These are phyloP conservation scores for Argyra leucocephala DNA, from an alignment of 2,888 invertebrate species.

Conservation along the genomic window DNA sequence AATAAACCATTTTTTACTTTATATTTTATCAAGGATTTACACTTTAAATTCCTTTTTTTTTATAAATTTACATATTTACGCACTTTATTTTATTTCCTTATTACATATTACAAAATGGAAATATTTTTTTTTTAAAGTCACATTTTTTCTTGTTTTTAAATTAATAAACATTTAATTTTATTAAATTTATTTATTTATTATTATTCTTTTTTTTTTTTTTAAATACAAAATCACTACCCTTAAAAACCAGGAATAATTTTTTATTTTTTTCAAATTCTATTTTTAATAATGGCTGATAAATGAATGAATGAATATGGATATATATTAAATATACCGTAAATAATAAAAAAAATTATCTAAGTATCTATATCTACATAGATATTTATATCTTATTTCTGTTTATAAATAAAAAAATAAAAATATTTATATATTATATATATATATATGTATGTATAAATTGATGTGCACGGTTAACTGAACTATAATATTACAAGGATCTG, in stretches of 20 bases:
- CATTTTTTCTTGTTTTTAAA: too few relatives aligned
- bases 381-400: too few relatives aligned
- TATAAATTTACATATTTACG: too few relatives aligned
- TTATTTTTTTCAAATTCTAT: not conserved
- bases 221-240: not conserved
- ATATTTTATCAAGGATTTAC: too few relatives aligned
- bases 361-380: not conserved
- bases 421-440: too few relatives aligned
- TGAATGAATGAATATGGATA: not conserved
- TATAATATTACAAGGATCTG: not conserved
- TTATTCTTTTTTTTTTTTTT: not conserved
- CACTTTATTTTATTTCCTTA: too few relatives aligned
- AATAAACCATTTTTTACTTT: too few relatives aligned
- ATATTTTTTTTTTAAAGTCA: too few relatives aligned
- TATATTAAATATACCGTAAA: not conserved
- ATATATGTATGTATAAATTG: not conserved
- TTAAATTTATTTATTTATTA: not conserved
- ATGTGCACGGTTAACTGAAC: not conserved
- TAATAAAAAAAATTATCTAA: not conserved
- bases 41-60: too few relatives aligned
- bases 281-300: constrained; percentile 3
- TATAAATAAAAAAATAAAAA: too few relatives aligned
- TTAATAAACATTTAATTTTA: too few relatives aligned
- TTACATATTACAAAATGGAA: too few relatives aligned
- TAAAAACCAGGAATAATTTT: not conserved